Evolutionary conservation across 1,140 invertebrate genomes (phyloP).

Genomic region (Drosophila azteca): DNA sequence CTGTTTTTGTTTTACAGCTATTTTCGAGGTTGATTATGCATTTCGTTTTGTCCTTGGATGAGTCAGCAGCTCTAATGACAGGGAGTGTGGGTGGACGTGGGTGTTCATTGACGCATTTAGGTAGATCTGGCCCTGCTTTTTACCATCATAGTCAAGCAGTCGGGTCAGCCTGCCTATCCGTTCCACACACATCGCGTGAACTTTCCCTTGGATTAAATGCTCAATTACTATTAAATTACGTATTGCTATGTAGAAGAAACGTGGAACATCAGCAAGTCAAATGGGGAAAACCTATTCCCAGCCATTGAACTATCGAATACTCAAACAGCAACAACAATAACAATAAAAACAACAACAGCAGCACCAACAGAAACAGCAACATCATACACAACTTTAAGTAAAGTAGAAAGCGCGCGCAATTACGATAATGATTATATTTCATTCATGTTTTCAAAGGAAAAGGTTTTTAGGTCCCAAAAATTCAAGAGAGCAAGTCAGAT

Average conservation of each 20-base stretch:
- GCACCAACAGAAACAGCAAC: not conserved
- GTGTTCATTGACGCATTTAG: conserved; percentile 38
- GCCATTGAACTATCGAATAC: conserved; percentile 34
- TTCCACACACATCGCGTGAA: conserved; percentile 27
- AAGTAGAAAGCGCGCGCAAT: conserved; percentile 44
- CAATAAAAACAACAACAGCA: conserved; percentile 2
- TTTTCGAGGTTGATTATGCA: conserved; percentile 15
- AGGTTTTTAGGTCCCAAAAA: not conserved
- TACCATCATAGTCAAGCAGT: not conserved
- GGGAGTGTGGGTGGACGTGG: conserved; percentile 1
- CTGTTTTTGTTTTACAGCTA: not conserved
- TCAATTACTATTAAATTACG: conserved; percentile 63
- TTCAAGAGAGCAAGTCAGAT: not conserved
- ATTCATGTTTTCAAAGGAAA: conserved; percentile 49
- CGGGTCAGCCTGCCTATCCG: not conserved
- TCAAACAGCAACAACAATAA: conserved; percentile 14
- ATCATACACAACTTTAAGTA: conserved; percentile 4
- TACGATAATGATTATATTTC: conserved; percentile 31
- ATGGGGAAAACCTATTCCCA: conserved; percentile 41
- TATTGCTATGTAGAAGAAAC: conserved; percentile 48
- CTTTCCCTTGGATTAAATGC: conserved; percentile 55
- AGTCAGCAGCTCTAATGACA: conserved; percentile 1
- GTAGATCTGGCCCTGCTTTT: conserved; percentile 1
- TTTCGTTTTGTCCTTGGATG: conserved; percentile 46
- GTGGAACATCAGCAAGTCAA: conserved; percentile 66